Percentiles rank a stretch among this genome's conserved stretches.
Evolutionary conservation across 2,113 vertebrate species (phyloP).

Genomic region (Aldabrachelys gigantea): DNA sequence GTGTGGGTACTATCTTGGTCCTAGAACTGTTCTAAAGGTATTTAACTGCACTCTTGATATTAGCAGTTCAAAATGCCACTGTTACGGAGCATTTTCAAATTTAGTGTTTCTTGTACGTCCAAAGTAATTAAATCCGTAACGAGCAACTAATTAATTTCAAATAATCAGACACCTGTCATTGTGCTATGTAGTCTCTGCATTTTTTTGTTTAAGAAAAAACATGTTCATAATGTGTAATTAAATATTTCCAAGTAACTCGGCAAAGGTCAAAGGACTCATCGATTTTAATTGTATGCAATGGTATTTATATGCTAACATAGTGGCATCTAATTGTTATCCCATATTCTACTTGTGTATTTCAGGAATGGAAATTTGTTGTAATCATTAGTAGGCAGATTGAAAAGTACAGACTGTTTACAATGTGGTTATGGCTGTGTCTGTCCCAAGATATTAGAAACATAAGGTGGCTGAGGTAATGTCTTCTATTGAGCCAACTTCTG

Average conservation of each 20-base stretch:
- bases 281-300: background rate
- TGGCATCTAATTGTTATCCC: background rate
- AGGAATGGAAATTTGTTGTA: background rate
- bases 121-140: background rate
- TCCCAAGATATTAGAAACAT: background rate
- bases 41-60: background rate
- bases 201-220: background rate
- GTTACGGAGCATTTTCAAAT: background rate
- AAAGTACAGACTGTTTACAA: background rate
- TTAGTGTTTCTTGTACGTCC: too few species aligned
- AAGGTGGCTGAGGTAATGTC: background rate
- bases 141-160: background rate
- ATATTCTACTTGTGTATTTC: rapidly evolving
- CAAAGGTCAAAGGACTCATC: background rate
- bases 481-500: background rate
- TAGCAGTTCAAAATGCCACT: background rate
- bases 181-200: background rate
- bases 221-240: background rate
- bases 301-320: background rate
- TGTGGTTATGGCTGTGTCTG: background rate
- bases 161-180: background rate
- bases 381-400: rapidly evolving
- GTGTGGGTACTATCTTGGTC: background rate
- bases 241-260: background rate
- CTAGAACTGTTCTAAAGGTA: background rate